Conservation (phyloP, 2,113 vertebrate species). For the Pogonocichla stellata region DNA sequence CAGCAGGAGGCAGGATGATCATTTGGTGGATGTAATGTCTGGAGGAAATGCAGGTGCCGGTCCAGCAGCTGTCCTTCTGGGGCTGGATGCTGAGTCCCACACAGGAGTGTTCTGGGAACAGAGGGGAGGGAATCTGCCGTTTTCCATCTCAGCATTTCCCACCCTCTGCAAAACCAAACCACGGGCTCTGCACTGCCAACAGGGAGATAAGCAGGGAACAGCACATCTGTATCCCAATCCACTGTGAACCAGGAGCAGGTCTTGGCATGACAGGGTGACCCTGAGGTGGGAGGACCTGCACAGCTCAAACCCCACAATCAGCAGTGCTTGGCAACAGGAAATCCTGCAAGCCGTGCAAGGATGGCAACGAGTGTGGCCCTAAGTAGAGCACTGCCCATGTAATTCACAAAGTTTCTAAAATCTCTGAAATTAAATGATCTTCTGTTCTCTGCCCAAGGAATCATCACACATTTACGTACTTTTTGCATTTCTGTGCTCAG, state of each 20-base stretch:
- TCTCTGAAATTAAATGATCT: neutral
- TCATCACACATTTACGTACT: neutral
- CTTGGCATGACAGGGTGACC: neutral
- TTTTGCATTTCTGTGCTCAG: neutral
- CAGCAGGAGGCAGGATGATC: accelerated
- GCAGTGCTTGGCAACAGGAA: neutral
- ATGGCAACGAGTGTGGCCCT: no score
- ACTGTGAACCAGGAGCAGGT: neutral
- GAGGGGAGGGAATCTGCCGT: neutral
- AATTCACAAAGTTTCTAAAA: neutral
- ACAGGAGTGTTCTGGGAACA: neutral
- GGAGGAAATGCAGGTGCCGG: neutral
- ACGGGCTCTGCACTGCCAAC: neutral
- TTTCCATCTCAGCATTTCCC: neutral
- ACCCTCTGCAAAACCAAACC: neutral
- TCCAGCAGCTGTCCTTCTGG: neutral
- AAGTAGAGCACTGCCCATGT: neutral
- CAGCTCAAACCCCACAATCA: neutral
- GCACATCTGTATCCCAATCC: neutral
- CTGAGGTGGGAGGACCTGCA: neutral
- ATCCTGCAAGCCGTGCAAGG: neutral
- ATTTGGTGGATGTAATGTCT: neutral
- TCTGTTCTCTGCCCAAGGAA: neutral
- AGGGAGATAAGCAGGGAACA: neutral
- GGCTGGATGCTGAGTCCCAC: neutral